phyloP scores from a whole-genome alignment of 1,140 invertebrate genomes.

The Eumaeus atala region DNA sequence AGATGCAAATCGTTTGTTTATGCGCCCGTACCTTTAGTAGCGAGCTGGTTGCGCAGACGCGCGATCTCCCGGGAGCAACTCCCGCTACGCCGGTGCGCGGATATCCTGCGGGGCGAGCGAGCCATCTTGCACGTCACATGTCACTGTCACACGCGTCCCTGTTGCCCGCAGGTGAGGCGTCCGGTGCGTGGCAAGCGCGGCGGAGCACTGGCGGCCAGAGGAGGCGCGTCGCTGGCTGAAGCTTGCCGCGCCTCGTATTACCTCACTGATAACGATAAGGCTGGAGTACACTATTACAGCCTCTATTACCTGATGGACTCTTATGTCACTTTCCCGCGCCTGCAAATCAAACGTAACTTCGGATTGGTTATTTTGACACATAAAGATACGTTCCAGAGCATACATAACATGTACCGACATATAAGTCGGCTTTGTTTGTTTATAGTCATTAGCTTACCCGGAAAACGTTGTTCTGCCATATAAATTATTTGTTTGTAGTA shows the following conservation, averaged over 20 bases:
- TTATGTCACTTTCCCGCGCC: slow-evolving; percentile 9
- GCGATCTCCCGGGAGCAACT: slow-evolving; percentile 47
- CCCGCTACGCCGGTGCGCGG: slow-evolving; percentile 38
- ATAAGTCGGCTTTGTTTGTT: too few species aligned
- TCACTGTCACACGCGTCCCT: slow-evolving; percentile 28
- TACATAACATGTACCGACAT: too few species aligned
- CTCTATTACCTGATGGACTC: slow-evolving; percentile 1
- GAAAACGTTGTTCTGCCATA: too few species aligned
- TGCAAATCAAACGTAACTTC: not conserved
- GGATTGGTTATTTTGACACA: not conserved
- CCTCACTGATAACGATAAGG: slow-evolving; percentile 49
- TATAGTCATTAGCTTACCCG: too few species aligned
- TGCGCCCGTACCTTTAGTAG: slow-evolving; percentile 45
- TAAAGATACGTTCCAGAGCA: too few species aligned
- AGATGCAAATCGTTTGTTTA: slow-evolving; percentile 6
- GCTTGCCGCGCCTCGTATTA: slow-evolving; percentile 27
- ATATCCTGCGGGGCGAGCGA: slow-evolving; percentile 48
- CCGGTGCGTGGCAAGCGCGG: slow-evolving; percentile 18
- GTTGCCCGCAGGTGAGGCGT: slow-evolving; percentile 30
- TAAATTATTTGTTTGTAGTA: too few species aligned
- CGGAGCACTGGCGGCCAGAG: slow-evolving; percentile 10
- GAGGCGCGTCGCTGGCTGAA: not conserved
- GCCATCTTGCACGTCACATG: slow-evolving; percentile 47
- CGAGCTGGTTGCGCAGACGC: slow-evolving; percentile 49
- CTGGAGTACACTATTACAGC: slow-evolving; percentile 1